Conservation (phyloP, 92 coral and sea anemone species). For the Porites evermanni region DNA sequence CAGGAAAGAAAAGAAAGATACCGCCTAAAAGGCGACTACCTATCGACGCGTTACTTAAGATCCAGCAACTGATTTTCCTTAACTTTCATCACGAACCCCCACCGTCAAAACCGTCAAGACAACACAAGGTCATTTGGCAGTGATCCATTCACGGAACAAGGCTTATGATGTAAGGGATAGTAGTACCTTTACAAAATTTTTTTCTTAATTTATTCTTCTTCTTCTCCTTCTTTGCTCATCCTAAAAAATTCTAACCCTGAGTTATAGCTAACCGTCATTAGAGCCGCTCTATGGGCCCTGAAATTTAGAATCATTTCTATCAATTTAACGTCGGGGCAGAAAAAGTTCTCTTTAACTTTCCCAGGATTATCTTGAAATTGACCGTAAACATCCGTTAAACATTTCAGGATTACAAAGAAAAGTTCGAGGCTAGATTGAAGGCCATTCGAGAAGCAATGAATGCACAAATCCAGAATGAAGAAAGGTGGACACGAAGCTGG, state of each 20-base stretch:
- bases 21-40: neutral
- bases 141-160: conserved; percentile 78
- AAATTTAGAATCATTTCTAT: no score
- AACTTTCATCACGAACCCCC: conserved; percentile 78
- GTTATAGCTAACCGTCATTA: no score
- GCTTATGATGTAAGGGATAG: conserved; percentile 77
- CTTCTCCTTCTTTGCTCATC: no score
- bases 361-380: neutral
- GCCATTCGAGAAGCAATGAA: conserved; percentile 64
- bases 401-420: conserved; percentile 83
- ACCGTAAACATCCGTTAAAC: neutral
- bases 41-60: neutral
- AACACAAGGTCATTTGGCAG: conserved; percentile 90
- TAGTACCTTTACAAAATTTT: neutral
- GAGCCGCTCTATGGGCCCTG: no score
- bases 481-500: conserved; percentile 91
- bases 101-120: conserved; percentile 91
- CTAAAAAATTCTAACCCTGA: no score
- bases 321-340: neutral
- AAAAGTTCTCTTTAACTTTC: neutral
- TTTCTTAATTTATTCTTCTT: no score
- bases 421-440: conserved; percentile 68
- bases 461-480: conserved; percentile 75
- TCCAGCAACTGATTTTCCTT: conserved; percentile 41
- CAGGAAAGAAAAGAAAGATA: no score